phyloP scores from a whole-genome alignment of 2,113 vertebrate species.

The Ptilorrhoa leucosticta region DNA sequence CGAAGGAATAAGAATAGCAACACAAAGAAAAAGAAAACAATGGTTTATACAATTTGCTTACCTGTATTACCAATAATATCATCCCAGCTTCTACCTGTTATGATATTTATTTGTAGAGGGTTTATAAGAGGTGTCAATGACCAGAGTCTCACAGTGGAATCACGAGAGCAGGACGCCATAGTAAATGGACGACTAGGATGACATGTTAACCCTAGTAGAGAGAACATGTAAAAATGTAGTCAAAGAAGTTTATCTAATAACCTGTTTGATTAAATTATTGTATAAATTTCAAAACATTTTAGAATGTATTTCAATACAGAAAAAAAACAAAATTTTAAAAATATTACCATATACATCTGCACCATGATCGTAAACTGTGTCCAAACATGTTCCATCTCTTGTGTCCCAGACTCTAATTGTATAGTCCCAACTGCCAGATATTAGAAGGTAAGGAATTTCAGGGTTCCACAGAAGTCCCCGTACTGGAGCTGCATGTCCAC shows the following conservation, averaged over 20 bases:
- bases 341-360: slow-evolving; percentile 94
- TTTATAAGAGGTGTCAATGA: slow-evolving; percentile 87
- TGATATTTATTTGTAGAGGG: slow-evolving; percentile 86
- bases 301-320: neutral
- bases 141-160: slow-evolving; percentile 97
- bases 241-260: neutral
- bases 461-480: slow-evolving; percentile 95
- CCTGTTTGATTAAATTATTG: neutral
- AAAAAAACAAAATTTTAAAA: neutral
- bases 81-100: slow-evolving; percentile 89
- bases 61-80: slow-evolving; percentile 90
- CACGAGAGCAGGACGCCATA: slow-evolving; percentile 95
- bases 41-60: slow-evolving; percentile 5
- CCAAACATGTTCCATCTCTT: slow-evolving; percentile 89
- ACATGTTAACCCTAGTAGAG: slow-evolving; percentile 83
- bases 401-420: slow-evolving; percentile 96
- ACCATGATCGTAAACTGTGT: slow-evolving; percentile 91
- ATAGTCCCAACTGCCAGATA: slow-evolving; percentile 98
- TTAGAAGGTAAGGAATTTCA: slow-evolving; percentile 91
- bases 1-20: neutral
- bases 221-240: neutral
- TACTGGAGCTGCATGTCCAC: slow-evolving; percentile 90
- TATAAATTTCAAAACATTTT: neutral
- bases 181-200: slow-evolving; percentile 92
- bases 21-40: neutral